phyloP scores from a whole-genome alignment of 2,888 invertebrate genomes.

The Anthophora plumipes region DNA sequence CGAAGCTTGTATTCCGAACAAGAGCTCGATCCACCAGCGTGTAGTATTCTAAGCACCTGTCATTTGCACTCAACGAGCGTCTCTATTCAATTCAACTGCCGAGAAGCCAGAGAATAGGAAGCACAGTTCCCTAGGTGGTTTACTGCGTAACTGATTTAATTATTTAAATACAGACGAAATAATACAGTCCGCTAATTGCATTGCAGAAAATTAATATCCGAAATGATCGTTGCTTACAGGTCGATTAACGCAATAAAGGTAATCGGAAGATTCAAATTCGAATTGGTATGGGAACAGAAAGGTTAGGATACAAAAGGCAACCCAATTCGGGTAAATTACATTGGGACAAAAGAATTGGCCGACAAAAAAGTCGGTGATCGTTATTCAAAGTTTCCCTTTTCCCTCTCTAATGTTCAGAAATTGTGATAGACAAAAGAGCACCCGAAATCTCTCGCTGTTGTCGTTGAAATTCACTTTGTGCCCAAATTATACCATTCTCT shows the following conservation, averaged over 20 bases:
- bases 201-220: not conserved
- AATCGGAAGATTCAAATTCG: too few species aligned
- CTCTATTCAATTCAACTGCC: not conserved
- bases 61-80: slow-evolving; percentile 21
- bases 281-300: too few species aligned
- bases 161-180: not conserved
- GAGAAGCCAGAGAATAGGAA: not conserved
- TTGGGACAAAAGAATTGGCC: not conserved
- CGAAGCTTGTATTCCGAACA: not conserved
- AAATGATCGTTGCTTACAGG: not conserved
- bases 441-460: not conserved
- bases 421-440: not conserved
- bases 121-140: not conserved
- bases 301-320: too few species aligned
- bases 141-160: not conserved
- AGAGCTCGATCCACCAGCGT: not conserved
- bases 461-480: slow-evolving; percentile 8
- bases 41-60: slow-evolving; percentile 5
- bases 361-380: not conserved
- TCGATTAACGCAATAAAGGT: not conserved
- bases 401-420: not conserved
- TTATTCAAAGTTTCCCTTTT: not conserved
- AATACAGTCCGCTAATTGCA: not conserved
- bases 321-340: not conserved
- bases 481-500: not conserved